These are phyloP conservation scores for Perizoma affinitatum DNA, from an alignment of 2,888 invertebrate genomes.

Conservation along the genomic window DNA sequence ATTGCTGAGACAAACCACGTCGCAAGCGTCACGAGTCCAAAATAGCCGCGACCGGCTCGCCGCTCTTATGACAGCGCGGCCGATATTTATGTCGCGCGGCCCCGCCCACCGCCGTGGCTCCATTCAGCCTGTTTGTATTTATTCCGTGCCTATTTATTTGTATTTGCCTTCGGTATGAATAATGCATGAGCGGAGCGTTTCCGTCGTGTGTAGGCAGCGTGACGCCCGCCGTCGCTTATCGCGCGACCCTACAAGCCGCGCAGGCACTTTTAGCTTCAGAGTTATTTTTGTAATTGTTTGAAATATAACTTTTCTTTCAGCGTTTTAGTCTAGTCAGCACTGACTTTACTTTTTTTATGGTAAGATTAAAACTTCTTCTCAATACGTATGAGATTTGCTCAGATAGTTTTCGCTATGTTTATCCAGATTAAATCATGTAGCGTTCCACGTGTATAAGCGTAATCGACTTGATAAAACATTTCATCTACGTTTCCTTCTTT, in stretches of 20 bases:
- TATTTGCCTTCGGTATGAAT: slow-evolving; percentile 82
- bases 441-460: too few relatives aligned
- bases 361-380: too few relatives aligned
- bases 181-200: slow-evolving; percentile 81
- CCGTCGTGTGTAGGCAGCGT: slow-evolving; percentile 84
- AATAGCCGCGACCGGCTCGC: slow-evolving; percentile 72
- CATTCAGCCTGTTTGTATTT: slow-evolving; percentile 84
- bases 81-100: slow-evolving; percentile 82
- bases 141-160: slow-evolving; percentile 84
- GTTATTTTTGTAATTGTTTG: slow-evolving; percentile 21
- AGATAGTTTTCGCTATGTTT: too few relatives aligned
- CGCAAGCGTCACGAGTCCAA: slow-evolving; percentile 60
- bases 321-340: slow-evolving; percentile 6
- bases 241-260: slow-evolving; percentile 50
- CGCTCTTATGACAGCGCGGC: slow-evolving; percentile 76
- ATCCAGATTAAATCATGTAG: too few relatives aligned
- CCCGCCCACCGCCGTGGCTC: slow-evolving; percentile 80
- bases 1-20: slow-evolving; percentile 43
- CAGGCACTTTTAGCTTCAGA: slow-evolving; percentile 47
- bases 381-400: too few relatives aligned
- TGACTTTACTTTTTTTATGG: neutral
- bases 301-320: slow-evolving; percentile 11
- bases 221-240: slow-evolving; percentile 77
- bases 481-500: neutral
- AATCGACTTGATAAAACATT: too few relatives aligned